These are phyloP conservation scores for Catharus fuscescens DNA, from an alignment of 2,113 vertebrate species.

Conservation along the genomic window DNA sequence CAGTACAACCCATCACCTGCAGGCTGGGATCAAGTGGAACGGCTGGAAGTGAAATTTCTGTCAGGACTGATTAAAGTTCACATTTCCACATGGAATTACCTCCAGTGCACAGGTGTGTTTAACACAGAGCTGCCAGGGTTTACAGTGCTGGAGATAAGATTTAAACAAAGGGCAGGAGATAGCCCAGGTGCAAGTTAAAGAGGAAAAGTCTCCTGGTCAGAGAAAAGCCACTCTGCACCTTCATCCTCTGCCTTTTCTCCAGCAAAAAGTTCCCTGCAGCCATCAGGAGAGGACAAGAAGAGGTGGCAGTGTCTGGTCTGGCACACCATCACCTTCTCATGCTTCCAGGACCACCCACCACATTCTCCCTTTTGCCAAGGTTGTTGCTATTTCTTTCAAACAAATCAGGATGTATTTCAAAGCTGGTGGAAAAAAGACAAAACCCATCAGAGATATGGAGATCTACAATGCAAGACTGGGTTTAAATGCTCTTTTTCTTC, in stretches of 20 bases:
- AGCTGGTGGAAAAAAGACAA: neutral
- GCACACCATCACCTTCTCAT: accelerated
- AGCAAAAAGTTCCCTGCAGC: neutral
- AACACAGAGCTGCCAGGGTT: neutral
- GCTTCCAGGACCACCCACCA: too few relatives aligned
- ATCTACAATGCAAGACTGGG: neutral
- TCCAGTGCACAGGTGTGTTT: neutral
- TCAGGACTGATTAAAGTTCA: neutral
- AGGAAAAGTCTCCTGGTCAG: neutral
- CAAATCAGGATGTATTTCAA: neutral
- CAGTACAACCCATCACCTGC: neutral
- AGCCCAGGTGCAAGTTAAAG: neutral
- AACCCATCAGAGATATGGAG: neutral
- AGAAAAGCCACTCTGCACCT: neutral
- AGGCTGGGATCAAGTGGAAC: neutral
- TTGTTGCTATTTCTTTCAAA: neutral
- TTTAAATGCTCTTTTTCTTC: neutral
- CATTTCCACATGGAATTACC: neutral
- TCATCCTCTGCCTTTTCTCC: accelerated
- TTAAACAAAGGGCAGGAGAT: neutral
- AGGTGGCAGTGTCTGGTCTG: neutral
- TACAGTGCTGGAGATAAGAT: neutral
- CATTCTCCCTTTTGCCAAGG: neutral
- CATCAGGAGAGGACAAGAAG: neutral
- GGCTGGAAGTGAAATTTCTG: neutral